Evolutionary conservation across 2,113 vertebrate genomes (phyloP), one percentile per base, ranked within the genome.

Genomic region (Ibidorhyncha struthersii): DNA sequence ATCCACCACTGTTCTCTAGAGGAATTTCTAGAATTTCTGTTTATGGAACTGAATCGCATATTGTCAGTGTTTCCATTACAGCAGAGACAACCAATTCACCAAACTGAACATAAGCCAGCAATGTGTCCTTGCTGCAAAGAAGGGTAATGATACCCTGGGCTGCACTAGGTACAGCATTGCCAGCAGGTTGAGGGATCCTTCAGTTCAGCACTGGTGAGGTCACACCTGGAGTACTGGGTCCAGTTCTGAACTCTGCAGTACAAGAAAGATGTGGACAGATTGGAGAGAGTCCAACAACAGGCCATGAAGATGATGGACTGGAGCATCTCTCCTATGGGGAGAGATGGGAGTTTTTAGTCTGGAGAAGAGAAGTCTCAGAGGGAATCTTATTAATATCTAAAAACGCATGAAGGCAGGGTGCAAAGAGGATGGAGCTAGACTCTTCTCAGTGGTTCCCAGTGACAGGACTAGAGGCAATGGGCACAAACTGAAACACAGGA

Each of bases 181-280:
- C 40, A 61, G 4, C 10, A 56, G n/a, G 47, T 36, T 0, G 0
- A 65, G 22, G 20, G 18, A n/a, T 53, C 10, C 34, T 50, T 58
- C 10, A 18, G 11, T 32, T 78, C 27, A 55, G 49, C 43, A 14
- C 15, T 65, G 32, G 4, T 40, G n/a, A 59, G 58, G 25, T 32
- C 21, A 90, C 43, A 47, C 6, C 55, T 86, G 45, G 15, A 79
- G 8, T 21, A 10, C 8, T 27, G 19, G 5, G 18, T 16, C 9
- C 45, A 25, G 4, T 15, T 55, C 25, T 65, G 65, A 12, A 19
- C 55, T 41, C 18, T 12, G 1, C 6, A 82, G 25, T 22, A 16
- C 18, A 40, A 61, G 43, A 61, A 14, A 85, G 52, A 52, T 10
- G 29, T 4, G 67, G 34, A 49, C 26, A 71, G 36, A 5, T 36